Base-by-base conservation (phyloP, 2,113 vertebrate genomes). In the Ciconia maguari region DNA sequence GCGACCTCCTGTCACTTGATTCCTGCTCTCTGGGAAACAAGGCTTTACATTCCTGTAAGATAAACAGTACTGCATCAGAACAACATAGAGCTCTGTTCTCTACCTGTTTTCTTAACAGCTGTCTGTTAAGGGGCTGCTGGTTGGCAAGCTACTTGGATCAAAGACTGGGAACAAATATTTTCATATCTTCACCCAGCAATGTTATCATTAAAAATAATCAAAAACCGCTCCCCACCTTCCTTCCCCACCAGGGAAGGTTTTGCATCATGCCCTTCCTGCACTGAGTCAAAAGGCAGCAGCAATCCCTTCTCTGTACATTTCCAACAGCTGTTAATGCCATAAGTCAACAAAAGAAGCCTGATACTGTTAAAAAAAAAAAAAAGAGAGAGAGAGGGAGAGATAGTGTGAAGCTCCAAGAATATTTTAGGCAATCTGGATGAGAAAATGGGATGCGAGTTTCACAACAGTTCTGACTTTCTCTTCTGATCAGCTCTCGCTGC, bases 221-320 rank as follows among this genome's bases (percentile, higher is more conserved):
- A 81, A 91, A 94, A 65, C 57, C 41, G 12, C 90, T 95, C 93
- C 93, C 87, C 80, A 75, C 71, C 93, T 95, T 96, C 94, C 95
- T 96, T 96, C 86, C 90, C 89, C 87, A 62, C 20, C 62, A 93
- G 94, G 62, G 75, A 90, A 87, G 84, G 62, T 94, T 96, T 97
- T 94, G 84, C 89, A 95, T 95, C 93, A 84, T 89, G 87, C 91
- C 58, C 79, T 94, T 96, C 95, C 93, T 94, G 89, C 81, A 64
- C 48, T 29, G 90, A 94, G 77, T 95, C 65, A 90, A 83, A 89
- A 93, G 66, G 85, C 78, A 97, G 74, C 64, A 79, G 82, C 44
- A 85, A 78, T 90, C 76, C 83, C 64, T 74, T 83, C 76, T 87
- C 92, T 84, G 65, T 57, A 44, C 11, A 48, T 62, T 96, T 95